phyloP scores from a whole-genome alignment of 35 echinoderm and acorn worm genomes.

The Apostichopus japonicus region DNA sequence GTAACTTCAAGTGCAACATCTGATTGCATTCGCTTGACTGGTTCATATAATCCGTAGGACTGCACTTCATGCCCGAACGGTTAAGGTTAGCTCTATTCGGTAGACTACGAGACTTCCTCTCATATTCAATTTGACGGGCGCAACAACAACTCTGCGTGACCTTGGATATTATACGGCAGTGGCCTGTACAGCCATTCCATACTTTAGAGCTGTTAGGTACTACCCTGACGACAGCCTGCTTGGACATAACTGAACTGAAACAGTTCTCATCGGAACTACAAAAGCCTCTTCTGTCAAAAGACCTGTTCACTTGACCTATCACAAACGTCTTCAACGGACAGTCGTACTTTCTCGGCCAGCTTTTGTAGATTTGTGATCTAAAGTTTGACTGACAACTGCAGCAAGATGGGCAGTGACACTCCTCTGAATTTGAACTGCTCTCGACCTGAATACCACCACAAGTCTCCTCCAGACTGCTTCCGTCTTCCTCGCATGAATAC shows the following conservation, averaged over 20 bases:
- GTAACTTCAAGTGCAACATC: constrained; percentile 14
- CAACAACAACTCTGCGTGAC: constrained; percentile 57
- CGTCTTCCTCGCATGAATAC: constrained; percentile 47
- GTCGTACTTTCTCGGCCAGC: constrained; percentile 92
- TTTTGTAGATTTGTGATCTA: constrained; percentile 61
- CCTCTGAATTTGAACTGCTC: constrained; percentile 21
- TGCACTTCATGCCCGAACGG: not conserved
- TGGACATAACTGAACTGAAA: not conserved
- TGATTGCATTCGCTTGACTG: not conserved
- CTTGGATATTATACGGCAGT: constrained; percentile 55
- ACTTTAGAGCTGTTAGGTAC: not conserved
- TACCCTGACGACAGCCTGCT: not conserved
- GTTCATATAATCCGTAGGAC: not conserved
- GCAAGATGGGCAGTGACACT: constrained; percentile 95
- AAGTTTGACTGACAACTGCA: constrained; percentile 84
- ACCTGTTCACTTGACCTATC: constrained; percentile 26
- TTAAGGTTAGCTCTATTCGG: constrained; percentile 43
- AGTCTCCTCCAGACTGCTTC: constrained; percentile 17
- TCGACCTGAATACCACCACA: constrained; percentile 26
- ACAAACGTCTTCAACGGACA: constrained; percentile 83
- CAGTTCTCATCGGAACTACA: constrained; percentile 48
- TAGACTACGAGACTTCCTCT: constrained; percentile 70
- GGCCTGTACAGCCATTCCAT: constrained; percentile 30
- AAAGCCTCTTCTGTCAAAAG: not conserved
- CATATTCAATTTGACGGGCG: constrained; percentile 35